Percentiles rank a stretch among this genome's conserved stretches.
Conservation (phyloP, 2,888 invertebrate genomes). For the Dysmachus trigonus region DNA sequence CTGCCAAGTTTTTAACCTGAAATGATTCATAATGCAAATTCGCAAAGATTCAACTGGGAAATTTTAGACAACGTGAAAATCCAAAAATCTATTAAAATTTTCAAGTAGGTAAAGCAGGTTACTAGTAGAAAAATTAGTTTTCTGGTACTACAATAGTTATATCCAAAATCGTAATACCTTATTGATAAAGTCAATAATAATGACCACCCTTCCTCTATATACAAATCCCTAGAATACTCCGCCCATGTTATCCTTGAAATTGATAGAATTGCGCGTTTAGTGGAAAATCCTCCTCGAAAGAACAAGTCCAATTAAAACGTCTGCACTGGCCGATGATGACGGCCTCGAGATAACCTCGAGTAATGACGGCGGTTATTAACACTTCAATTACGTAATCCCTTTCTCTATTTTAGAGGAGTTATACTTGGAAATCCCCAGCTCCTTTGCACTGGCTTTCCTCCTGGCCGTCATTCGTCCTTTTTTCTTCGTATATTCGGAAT, state of each 20-base stretch:
- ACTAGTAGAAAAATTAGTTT: no score
- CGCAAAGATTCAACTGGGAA: no score
- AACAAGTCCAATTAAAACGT: conserved; percentile 46
- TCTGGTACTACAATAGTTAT: no score
- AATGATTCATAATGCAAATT: no score
- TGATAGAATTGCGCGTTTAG: not conserved
- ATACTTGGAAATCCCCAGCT: conserved; percentile 3
- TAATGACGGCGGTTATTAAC: conserved; percentile 46
- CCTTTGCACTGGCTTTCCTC: not conserved
- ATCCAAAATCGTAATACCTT: no score
- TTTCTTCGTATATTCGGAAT: not conserved
- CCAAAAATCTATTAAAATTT: no score
- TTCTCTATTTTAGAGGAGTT: not conserved
- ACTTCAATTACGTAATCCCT: conserved; percentile 46
- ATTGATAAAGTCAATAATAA: no score
- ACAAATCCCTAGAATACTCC: not conserved
- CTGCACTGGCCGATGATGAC: conserved; percentile 3
- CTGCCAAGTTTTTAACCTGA: no score
- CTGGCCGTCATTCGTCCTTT: not conserved
- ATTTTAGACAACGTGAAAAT: no score
- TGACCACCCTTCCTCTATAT: not conserved
- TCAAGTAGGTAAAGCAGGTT: no score
- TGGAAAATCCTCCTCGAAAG: conserved; percentile 6
- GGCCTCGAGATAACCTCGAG: conserved; percentile 34
- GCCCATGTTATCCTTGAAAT: not conserved